A percentile compares a stretch with the other conserved stretches of the same genome.
Conservation (phyloP, 2,888 invertebrate genomes). For the Caenorhabditis auriculariae region DNA sequence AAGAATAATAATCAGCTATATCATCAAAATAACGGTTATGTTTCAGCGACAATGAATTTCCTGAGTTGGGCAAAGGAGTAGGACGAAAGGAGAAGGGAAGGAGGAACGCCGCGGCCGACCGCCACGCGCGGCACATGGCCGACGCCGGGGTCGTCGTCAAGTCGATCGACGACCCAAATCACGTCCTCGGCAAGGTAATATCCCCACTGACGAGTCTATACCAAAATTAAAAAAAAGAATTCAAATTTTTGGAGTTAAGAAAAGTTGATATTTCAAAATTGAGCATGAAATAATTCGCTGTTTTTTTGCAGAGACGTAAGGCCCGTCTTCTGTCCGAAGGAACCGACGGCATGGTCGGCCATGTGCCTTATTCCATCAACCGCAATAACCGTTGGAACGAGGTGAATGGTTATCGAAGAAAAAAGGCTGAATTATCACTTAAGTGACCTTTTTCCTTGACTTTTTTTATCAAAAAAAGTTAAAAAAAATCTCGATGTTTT, state of each 20-base stretch:
- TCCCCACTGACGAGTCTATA: neutral
- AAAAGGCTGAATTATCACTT: too few relatives aligned
- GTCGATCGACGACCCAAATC: slow-evolving; percentile 39
- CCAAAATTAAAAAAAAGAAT: neutral
- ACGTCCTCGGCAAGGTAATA: slow-evolving; percentile 33
- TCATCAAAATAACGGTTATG: neutral
- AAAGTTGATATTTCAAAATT: neutral
- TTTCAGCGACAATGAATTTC: slow-evolving; percentile 53
- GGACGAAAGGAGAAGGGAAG: slow-evolving; percentile 44
- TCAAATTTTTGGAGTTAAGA: neutral
- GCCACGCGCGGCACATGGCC: slow-evolving; percentile 20
- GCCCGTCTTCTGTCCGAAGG: slow-evolving; percentile 49
- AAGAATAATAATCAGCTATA: too few relatives aligned
- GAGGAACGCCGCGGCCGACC: slow-evolving; percentile 34
- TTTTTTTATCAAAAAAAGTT: too few relatives aligned
- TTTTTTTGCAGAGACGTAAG: slow-evolving; percentile 41
- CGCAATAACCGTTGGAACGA: slow-evolving; percentile 55
- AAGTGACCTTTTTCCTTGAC: too few relatives aligned
- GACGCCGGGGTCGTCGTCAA: slow-evolving; percentile 39
- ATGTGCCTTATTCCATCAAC: slow-evolving; percentile 57
- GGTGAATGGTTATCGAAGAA: slow-evolving; percentile 13
- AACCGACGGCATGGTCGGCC: slow-evolving; percentile 45
- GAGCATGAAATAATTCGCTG: too few relatives aligned
- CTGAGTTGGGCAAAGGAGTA: slow-evolving; percentile 42
- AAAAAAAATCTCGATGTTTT: too few relatives aligned